Percentiles rank a stretch among this genome's conserved stretches.
Evolutionary conservation across 2,113 vertebrate genomes (phyloP).

Genomic region (Heloderma charlesbogerti): DNA sequence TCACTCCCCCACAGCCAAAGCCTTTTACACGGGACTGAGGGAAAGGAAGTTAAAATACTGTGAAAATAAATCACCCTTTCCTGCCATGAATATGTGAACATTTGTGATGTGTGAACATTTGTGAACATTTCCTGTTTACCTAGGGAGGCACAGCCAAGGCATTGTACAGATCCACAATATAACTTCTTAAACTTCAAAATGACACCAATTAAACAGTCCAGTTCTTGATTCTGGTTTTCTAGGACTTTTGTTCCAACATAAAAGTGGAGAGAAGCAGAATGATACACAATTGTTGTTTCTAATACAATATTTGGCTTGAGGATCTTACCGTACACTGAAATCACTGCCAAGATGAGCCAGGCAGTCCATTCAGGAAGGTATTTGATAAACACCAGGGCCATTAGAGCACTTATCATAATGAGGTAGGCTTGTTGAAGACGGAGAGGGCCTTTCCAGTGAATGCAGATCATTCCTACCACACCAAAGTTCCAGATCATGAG

Average conservation of each 20-base stretch:
- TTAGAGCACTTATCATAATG: conserved; percentile 99
- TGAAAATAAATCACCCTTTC: conserved; percentile 4
- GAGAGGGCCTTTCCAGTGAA: conserved; percentile 98
- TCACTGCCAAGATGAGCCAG: conserved; percentile 97
- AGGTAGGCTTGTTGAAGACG: conserved; percentile 98
- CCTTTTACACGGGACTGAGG: background rate
- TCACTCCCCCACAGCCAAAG: background rate
- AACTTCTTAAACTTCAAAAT: conserved; percentile 12
- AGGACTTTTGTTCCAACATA: conserved; percentile 9
- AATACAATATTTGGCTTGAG: conserved; percentile 32
- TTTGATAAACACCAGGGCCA: conserved; percentile 99
- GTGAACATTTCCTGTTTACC: no score
- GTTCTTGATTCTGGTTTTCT: background rate
- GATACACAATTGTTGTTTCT: background rate
- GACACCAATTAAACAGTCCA: background rate
- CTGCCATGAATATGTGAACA: background rate
- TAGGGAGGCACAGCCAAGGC: background rate
- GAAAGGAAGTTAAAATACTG: background rate
- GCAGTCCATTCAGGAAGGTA: conserved; percentile 99
- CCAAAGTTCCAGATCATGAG: conserved; percentile 98
- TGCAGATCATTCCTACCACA: conserved; percentile 98
- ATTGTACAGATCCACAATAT: background rate
- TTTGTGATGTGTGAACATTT: no score
- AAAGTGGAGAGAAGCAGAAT: background rate
- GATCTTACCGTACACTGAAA: conserved; percentile 95